Percentiles rank a stretch among this genome's conserved stretches.
Conservation (phyloP, 2,888 invertebrate genomes). For the Leucophenga maculata region DNA sequence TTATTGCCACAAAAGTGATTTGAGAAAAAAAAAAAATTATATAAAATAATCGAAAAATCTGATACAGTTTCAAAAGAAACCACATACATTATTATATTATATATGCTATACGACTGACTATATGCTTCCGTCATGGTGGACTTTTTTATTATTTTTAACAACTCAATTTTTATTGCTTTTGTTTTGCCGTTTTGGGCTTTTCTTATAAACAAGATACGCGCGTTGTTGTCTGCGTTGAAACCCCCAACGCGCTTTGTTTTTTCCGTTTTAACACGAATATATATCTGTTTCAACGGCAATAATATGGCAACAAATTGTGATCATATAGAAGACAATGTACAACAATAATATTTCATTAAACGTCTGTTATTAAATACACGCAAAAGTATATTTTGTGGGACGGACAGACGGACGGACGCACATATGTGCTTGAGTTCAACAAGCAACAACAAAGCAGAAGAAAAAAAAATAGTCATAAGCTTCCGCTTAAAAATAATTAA, state of each 20-base stretch:
- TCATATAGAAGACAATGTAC: background rate
- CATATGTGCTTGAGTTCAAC: background rate
- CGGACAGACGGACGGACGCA: no score
- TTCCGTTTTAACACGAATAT: background rate
- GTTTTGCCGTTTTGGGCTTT: background rate
- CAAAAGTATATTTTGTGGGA: constrained; percentile 3
- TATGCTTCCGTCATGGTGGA: constrained; percentile 1
- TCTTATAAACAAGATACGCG: no score
- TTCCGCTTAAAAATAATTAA: constrained; percentile 10
- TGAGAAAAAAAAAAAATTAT: no score
- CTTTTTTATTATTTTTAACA: background rate
- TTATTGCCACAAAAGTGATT: no score
- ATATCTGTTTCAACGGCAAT: no score
- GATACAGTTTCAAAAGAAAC: no score
- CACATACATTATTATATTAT: background rate
- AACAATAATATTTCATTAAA: background rate
- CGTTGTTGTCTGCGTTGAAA: no score
- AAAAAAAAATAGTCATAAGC: background rate
- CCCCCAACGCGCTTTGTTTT: background rate
- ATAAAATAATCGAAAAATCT: no score
- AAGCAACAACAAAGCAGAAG: background rate
- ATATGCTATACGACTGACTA: no score
- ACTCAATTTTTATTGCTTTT: background rate
- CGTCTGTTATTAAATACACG: constrained; percentile 11
- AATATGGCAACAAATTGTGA: background rate